Conservation (phyloP, 2,797 vertebrate genomes). For the Scolopax bukidnonensis region DNA sequence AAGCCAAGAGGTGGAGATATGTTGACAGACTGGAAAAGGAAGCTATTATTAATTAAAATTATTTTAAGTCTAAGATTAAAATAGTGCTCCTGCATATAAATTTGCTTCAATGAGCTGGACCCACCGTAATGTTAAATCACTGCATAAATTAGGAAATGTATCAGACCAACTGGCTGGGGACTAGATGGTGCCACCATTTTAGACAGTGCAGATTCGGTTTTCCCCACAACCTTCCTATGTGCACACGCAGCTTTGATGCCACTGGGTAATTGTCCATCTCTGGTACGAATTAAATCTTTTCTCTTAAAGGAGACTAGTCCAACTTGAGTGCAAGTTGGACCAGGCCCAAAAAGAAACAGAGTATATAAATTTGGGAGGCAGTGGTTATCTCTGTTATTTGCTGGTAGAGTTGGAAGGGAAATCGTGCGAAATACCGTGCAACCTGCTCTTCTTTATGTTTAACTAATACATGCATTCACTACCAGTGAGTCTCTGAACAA, state of each 20-base stretch:
- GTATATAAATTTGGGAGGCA: neutral
- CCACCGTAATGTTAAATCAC: neutral
- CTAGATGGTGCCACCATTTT: neutral
- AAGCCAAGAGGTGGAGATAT: conserved; percentile 69
- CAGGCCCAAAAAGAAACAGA: neutral
- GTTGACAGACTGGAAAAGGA: conserved; percentile 68
- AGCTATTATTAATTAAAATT: conserved; percentile 76
- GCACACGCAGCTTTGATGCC: neutral
- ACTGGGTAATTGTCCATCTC: neutral
- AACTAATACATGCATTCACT: neutral
- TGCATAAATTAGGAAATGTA: conserved; percentile 45
- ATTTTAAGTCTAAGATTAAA: conserved; percentile 74
- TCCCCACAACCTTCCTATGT: neutral
- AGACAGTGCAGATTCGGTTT: neutral
- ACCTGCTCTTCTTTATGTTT: neutral
- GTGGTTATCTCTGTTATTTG: neutral
- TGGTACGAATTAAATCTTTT: neutral
- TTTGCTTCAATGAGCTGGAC: conserved; percentile 67
- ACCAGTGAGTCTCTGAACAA: neutral
- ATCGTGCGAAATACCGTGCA: neutral
- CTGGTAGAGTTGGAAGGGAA: conserved; percentile 16
- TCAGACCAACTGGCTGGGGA: neutral
- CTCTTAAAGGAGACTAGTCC: neutral
- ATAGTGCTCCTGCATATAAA: conserved; percentile 70
- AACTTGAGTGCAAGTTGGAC: neutral